Percentiles rank a stretch among this genome's conserved stretches.
Evolutionary conservation across 2,888 invertebrate genomes (phyloP).

Genomic region (Hemistola chrysoprasaria): DNA sequence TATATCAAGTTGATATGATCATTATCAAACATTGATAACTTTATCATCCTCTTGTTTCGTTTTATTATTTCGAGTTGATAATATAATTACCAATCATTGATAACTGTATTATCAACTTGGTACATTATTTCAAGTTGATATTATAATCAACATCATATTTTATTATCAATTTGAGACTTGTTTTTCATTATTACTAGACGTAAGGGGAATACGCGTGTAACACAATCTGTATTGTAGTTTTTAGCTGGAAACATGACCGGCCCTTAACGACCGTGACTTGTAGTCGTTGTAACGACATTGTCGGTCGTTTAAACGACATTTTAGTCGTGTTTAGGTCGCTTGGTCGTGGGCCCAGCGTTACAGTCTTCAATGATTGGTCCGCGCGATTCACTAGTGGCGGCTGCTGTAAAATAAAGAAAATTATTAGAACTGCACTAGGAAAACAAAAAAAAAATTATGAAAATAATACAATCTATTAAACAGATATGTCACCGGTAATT

Average conservation of each 20-base stretch:
- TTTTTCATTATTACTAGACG: background rate
- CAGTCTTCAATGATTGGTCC: slow-evolving; percentile 62
- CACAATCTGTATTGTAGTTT: slow-evolving; percentile 44
- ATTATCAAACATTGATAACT: no score
- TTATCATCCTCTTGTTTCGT: no score
- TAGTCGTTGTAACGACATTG: background rate
- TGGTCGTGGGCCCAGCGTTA: slow-evolving; percentile 36
- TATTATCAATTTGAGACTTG: background rate
- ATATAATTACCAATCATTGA: no score
- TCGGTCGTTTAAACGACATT: slow-evolving; percentile 1
- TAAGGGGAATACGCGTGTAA: slow-evolving; percentile 39
- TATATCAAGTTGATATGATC: no score
- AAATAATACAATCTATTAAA: no score
- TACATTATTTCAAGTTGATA: no score
- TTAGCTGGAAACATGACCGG: slow-evolving; percentile 35
- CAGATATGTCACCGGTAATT: no score
- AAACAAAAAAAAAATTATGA: no score
- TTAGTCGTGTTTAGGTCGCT: slow-evolving; percentile 25
- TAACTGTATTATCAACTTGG: no score
- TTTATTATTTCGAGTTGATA: no score
- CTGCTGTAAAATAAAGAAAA: slow-evolving; percentile 51
- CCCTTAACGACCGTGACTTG: slow-evolving; percentile 23
- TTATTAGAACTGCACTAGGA: no score
- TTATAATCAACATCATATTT: no score
- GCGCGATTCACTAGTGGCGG: slow-evolving; percentile 73